Evolutionary conservation across 2,888 invertebrate genomes (phyloP), one percentile per base, ranked within the genome.

Genomic region (Caenorhabditis panamensis): DNA sequence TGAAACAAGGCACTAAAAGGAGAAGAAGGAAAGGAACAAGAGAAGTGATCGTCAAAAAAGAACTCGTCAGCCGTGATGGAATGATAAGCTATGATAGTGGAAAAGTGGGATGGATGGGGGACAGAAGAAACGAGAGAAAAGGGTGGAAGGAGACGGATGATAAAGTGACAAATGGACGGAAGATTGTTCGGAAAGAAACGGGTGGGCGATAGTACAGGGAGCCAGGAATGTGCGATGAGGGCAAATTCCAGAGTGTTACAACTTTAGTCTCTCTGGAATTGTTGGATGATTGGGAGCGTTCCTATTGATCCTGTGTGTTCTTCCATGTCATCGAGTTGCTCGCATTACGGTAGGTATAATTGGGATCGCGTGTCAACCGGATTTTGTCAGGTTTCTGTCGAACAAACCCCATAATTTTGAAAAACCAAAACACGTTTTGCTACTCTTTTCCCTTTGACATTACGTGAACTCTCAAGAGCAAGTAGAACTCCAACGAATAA

Each of bases 41-140:
- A 26, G 61, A 47, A 44, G 61, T 26, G 59, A 24, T 22, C 37
- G 47, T 13, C n/a, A 47, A 41, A 66, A 16, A 37, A 51, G 64
- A 66, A 58, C 56, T 59, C 58, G 66, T 58, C 63, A 47, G 41
- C 41, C 13, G 51, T 59, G 75, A 64, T 59, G 63, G 41, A 59
- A 36, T 76, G 62, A 68, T 64, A 76, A 67, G 76, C 66, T 58
- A 75, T 47, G 18, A 67, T 58, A 47, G 24, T 16, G 61, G 18
- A 4, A 22, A 41, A 49, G 37, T 53, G 24, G 22, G 44, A 58
- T 44, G 53, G 31, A 59, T 53, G 58, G 66, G 36, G 44, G 16
- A 73, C 26, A 22, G 54, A 62, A 63, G 58, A 41, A 64, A 28
- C 47, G 72, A 63, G 37, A 72, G 22, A 56, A 64, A 77, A 56